These are phyloP conservation scores for Onychorhynchus coronatus DNA, from an alignment of 2,113 vertebrate genomes.

Conservation along the genomic window DNA sequence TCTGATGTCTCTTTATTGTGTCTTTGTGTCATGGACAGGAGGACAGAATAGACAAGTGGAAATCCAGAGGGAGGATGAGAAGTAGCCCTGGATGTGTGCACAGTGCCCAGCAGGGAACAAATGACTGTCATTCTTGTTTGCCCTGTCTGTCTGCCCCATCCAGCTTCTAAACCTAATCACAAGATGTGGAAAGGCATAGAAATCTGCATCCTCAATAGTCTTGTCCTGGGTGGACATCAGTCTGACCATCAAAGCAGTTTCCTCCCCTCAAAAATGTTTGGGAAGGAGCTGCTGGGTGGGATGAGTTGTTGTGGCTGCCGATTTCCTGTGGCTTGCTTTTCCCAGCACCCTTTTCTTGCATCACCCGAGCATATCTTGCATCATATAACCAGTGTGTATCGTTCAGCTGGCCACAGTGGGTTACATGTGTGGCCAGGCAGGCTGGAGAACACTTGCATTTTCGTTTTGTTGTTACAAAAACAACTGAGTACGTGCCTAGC, in stretches of 20 bases:
- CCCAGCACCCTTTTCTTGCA: not conserved
- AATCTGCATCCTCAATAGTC: not conserved
- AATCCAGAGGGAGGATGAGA: not conserved
- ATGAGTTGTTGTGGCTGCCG: not conserved
- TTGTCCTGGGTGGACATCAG: not conserved
- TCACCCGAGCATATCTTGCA: not conserved
- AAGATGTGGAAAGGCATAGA: not conserved
- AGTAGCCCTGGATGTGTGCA: not conserved
- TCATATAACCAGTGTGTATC: not conserved
- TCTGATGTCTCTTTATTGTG: not conserved
- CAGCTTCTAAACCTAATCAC: not conserved
- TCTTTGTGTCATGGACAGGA: not conserved
- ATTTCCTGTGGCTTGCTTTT: not conserved
- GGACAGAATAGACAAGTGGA: not conserved
- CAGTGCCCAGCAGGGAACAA: not conserved
- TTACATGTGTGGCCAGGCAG: not conserved
- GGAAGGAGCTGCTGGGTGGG: not conserved
- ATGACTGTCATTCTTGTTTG: not conserved
- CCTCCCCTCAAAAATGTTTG: not conserved
- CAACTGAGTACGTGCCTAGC: rapidly evolving
- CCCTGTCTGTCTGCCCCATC: not conserved
- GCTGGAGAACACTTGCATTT: not conserved
- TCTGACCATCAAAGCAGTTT: not conserved
- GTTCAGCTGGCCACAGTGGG: not conserved
- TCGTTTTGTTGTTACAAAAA: too few species aligned